phyloP scores from a whole-genome alignment of 2,797 vertebrate species.

The Rhinoraja longicauda region DNA sequence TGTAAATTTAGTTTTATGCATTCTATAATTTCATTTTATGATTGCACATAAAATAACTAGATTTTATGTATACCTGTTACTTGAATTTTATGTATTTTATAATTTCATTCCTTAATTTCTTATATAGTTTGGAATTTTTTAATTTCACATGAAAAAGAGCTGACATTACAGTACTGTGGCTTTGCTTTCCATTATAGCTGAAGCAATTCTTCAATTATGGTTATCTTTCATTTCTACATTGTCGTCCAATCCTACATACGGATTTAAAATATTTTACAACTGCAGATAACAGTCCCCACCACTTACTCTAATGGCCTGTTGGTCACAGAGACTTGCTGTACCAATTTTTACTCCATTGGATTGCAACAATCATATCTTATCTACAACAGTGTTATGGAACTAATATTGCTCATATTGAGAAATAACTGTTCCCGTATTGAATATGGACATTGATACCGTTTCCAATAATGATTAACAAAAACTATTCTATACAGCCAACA shows the following conservation, averaged over 20 bases:
- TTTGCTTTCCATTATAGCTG: constrained; percentile 20
- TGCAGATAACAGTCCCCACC: background rate
- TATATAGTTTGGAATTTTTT: constrained; percentile 37
- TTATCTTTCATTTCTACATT: constrained; percentile 10
- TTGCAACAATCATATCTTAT: background rate
- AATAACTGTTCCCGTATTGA: background rate
- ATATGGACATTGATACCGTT: background rate
- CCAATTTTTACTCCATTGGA: background rate
- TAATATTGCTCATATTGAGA: constrained; percentile 1
- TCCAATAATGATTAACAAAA: too few relatives aligned
- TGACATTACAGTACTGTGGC: constrained; percentile 24
- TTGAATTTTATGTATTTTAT: constrained; percentile 37
- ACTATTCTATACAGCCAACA: background rate
- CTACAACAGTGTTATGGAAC: background rate
- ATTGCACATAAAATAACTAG: constrained; percentile 38
- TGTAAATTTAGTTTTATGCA: constrained; percentile 39
- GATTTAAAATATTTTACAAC: constrained; percentile 27
- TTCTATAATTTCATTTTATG: constrained; percentile 40
- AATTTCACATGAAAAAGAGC: constrained; percentile 39
- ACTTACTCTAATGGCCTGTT: constrained; percentile 23
- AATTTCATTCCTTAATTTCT: constrained; percentile 39
- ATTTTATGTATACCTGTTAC: constrained; percentile 39
- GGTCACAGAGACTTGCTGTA: constrained; percentile 6
- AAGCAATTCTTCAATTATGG: constrained; percentile 10
- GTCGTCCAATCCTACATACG: background rate